These are phyloP conservation scores for Lagocephalus sceleratus DNA, from an alignment of 2,797 vertebrate species.

Conservation along the genomic window DNA sequence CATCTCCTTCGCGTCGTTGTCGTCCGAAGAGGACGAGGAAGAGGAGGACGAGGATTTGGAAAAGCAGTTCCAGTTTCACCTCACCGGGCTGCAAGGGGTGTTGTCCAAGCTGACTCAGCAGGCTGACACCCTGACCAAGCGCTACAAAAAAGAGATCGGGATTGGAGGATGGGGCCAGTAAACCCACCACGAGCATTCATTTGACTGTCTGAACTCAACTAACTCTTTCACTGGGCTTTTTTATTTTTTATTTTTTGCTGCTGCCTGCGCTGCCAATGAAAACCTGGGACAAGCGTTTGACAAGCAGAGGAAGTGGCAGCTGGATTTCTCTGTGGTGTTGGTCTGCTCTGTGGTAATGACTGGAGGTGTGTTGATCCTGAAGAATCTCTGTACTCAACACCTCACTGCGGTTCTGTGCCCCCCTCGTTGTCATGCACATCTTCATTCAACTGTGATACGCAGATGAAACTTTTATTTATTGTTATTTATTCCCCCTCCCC, in stretches of 20 bases:
- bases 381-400: slow-evolving; percentile 24
- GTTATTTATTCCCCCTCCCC: slow-evolving; percentile 69
- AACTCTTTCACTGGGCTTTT: slow-evolving; percentile 2
- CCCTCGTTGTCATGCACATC: slow-evolving; percentile 31
- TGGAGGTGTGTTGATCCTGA: slow-evolving; percentile 53
- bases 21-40: slow-evolving; percentile 74
- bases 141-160: slow-evolving; percentile 95
- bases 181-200: background rate
- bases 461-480: slow-evolving; percentile 60
- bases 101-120: slow-evolving; percentile 92
- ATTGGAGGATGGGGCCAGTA: slow-evolving; percentile 89
- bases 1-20: slow-evolving; percentile 36
- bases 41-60: slow-evolving; percentile 79
- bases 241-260: slow-evolving; percentile 15
- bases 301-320: slow-evolving; percentile 32
- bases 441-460: slow-evolving; percentile 36
- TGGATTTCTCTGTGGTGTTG: slow-evolving; percentile 35
- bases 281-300: slow-evolving; percentile 23
- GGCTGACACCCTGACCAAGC: slow-evolving; percentile 90
- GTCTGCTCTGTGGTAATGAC: slow-evolving; percentile 38
- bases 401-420: slow-evolving; percentile 58
- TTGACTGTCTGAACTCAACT: slow-evolving; percentile 30
- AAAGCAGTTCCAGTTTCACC: slow-evolving; percentile 92
- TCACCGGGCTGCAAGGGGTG: slow-evolving; percentile 90
- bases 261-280: slow-evolving; percentile 38